Evolutionary conservation across 2,797 vertebrate species (phyloP), one percentile per base, ranked within the genome.

Genomic region (Cephalopachus bancanus): DNA sequence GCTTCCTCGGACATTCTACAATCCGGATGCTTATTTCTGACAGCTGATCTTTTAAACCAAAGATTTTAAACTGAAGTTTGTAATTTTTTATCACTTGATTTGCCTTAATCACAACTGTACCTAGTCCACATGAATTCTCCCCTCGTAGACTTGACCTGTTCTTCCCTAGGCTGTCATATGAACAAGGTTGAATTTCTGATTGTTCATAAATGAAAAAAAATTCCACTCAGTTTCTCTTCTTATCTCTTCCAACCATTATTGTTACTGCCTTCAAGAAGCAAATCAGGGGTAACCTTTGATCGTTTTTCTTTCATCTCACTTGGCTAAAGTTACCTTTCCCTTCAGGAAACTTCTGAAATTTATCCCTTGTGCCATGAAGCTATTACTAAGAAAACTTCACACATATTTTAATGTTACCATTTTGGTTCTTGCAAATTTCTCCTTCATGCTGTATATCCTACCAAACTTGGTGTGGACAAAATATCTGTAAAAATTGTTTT

Each of bases 251-350:
- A 93, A 22, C 28, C 53, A 83, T 92, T 95, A 87, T 67, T 87
- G 33, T 83, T 75, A 59, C 28, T 95, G 74, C 62, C 80, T 97
- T 93, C 65, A 89, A 94, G 72, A 62, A 79, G 64, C 78, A 91
- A 97, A 69, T 91, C 65, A 90, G 37, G 67, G 62, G 5, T 24
- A 92, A 95, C 0, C 62, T 92, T 55, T 75, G 64, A 96, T 97
- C 91, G 76, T 87, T 93, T 91, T 95, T 91, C 80, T 92, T 97
- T 94, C 64, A 89, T 95, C 92, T 95, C 72, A 86, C 78, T 93
- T 91, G n/a, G 53, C 64, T 97, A 93, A 97, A 95, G 95, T 89
- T 94, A 76, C 64, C 90, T 88, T 83, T 93, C 37, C 72, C 81
- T 88, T 88, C 20, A 74, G 44, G 53, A 93, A 76, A 44, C 6